Evolutionary conservation across 2,888 invertebrate species (phyloP).

Genomic region (Tiliacea aurago): DNA sequence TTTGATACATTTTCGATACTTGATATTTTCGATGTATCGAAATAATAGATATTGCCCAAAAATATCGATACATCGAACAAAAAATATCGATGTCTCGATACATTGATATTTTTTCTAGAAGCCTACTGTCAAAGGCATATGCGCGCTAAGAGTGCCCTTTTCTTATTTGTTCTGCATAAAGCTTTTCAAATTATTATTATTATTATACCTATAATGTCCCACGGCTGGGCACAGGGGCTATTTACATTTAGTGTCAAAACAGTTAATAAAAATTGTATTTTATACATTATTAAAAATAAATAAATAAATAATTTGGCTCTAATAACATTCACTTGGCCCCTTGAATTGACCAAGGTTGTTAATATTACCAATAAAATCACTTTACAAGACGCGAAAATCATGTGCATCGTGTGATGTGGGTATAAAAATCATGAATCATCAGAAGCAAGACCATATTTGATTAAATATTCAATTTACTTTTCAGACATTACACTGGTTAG

Average conservation of each 20-base stretch:
- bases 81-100: too few species aligned
- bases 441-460: too few species aligned
- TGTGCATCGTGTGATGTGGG: too few species aligned
- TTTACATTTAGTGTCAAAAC: neutral
- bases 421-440: too few species aligned
- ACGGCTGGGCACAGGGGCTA: neutral
- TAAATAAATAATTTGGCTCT: neutral
- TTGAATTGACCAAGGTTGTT: neutral
- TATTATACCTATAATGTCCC: neutral
- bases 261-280: neutral
- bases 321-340: neutral
- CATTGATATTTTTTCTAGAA: too few species aligned
- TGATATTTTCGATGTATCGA: too few species aligned
- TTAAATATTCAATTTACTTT: slow-evolving; percentile 46
- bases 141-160: neutral
- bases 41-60: too few species aligned
- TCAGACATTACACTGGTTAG: slow-evolving; percentile 94
- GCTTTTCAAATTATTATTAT: neutral
- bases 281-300: too few species aligned
- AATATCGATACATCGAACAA: too few species aligned
- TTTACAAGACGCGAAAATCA: neutral
- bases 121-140: too few species aligned
- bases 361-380: neutral
- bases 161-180: neutral
- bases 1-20: too few species aligned